Base-by-base conservation (phyloP, 1,140 invertebrate genomes). In the Papilio glaucus region DNA sequence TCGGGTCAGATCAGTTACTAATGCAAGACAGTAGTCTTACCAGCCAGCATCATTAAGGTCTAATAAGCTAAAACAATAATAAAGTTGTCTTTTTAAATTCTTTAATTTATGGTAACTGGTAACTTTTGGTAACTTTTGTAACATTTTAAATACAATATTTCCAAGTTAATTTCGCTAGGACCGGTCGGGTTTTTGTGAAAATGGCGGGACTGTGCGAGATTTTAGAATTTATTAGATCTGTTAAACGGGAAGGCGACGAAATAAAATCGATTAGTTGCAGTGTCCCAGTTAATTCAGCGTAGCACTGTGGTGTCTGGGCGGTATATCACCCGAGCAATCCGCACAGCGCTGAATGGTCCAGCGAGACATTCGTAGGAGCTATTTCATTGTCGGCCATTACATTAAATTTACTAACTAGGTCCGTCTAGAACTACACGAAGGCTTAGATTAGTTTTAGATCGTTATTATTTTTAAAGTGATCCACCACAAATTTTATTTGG, bases 241-340 rank as follows among this genome's bases (percentile, higher is more conserved):
- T 63, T 37, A 63, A 63, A 21, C 37, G 9, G n/a, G 29, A 63
- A 63, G 15, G 61, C 61, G 61, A 0, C 21, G 29, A 39, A 63
- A 38, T 63, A 21, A 63, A 63, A 63, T 63, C 29, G 61, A 63
- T 63, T 39, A 18, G 18, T 18, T 37, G 61, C 61, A 39, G 29
- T n/a, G 61, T 63, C 4, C 33, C 61, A 63, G 15, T 39, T 63
- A 39, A 63, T 39, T 63, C n/a, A 24, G 33, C 15, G 0, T 63
- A 15, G 33, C n/a, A n/a, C n/a, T n/a, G n/a, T n/a, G n/a, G n/a
- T 63, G 15, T 15, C 33, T 13, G 3, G 2, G 61, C n/a, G 15
- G 39, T 63, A 63, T 39, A 63, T 63, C 61, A 63, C 33, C 8
- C 9, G 37, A 15, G 33, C 61, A 63, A 63, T 63, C 37, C 61